Percentiles rank a stretch among this genome's conserved stretches.
phyloP scores from a whole-genome alignment of 2,888 invertebrate species.

The Dryocosmus kuriphilus region DNA sequence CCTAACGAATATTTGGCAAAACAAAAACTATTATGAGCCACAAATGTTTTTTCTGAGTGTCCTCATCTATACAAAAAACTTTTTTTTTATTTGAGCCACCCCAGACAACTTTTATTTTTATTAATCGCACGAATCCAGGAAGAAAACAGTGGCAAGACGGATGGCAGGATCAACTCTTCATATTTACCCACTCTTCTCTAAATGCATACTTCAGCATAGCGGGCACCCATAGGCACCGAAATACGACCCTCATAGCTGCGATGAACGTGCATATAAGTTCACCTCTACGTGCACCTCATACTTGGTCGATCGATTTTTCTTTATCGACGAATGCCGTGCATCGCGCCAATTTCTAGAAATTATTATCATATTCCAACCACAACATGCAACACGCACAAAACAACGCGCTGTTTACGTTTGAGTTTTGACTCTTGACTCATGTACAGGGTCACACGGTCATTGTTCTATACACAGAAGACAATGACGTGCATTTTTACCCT shows the following conservation, averaged over 20 bases:
- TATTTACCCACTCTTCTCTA: slow-evolving; percentile 69
- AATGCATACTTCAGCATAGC: slow-evolving; percentile 66
- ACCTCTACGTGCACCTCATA: slow-evolving; percentile 43
- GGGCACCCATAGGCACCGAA: slow-evolving; percentile 44
- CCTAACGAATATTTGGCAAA: too few species aligned
- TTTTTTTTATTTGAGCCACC: too few species aligned
- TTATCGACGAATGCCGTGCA: slow-evolving; percentile 68
- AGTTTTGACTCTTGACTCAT: slow-evolving; percentile 36
- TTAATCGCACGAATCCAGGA: neutral
- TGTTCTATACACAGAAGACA: neutral
- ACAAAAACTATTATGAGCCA: too few species aligned
- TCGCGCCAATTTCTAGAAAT: slow-evolving; percentile 73
- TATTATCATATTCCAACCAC: slow-evolving; percentile 69
- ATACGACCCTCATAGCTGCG: slow-evolving; percentile 49
- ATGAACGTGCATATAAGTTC: slow-evolving; percentile 39
- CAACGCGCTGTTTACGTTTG: slow-evolving; percentile 42
- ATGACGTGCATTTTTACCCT: neutral
- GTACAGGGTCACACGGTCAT: neutral
- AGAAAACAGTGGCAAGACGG: neutral
- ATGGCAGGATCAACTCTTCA: slow-evolving; percentile 27
- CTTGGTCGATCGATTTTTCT: slow-evolving; percentile 63
- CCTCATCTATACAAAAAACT: too few species aligned
- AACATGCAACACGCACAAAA: slow-evolving; percentile 58
- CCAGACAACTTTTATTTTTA: neutral
- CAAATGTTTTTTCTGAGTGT: too few species aligned